Evolutionary conservation across 1,140 invertebrate species (phyloP), one percentile per base, ranked within the genome.

Genomic region (Tachypleus tridentatus): DNA sequence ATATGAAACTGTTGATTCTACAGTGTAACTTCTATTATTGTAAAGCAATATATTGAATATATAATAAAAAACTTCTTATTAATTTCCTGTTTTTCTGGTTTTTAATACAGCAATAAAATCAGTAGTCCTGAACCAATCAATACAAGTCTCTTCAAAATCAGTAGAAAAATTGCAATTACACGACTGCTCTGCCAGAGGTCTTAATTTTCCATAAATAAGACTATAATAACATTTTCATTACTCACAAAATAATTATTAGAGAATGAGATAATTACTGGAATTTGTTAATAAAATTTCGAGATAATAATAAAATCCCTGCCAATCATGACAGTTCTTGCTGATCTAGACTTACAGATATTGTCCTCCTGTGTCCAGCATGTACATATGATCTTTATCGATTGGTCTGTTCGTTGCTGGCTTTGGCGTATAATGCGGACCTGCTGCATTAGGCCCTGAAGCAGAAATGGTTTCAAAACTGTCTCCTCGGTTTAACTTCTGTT

Each of bases 391-490:
- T 54, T 54, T 54, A 54, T 54, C 53, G 10, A 98, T 86, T 49
- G 77, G 75, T 50, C 83, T 78, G 74, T 94, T 86, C 4, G 84
- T 90, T 52, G 85, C 83, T 58, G 79, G 71, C 4, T 81, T 77
- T 0, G 91, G 86, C 60, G 79, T 74, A 77, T 99, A 99, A 79
- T 99, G 97, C 72, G 98, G 96, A 8, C 98, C 85, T 8, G 96
- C 92, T 10, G 85, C 93, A 78, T 99, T 90, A 50, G 89, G 82
- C 0, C 95, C 96, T 7, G 85, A 85, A 0, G 88, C 86, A 53
- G 92, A 92, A 58, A 99, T 99, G 0, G 95, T 98, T n/a, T 82
- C 78, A 79, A 99, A 99, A 74, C 94, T 97, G 0, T 87, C 80
- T 4, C 91, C 90, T 64, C 93, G 81, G 77, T 86, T 97, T 72